Conservation (phyloP, 2,888 invertebrate genomes). For the Acheta domesticus region DNA sequence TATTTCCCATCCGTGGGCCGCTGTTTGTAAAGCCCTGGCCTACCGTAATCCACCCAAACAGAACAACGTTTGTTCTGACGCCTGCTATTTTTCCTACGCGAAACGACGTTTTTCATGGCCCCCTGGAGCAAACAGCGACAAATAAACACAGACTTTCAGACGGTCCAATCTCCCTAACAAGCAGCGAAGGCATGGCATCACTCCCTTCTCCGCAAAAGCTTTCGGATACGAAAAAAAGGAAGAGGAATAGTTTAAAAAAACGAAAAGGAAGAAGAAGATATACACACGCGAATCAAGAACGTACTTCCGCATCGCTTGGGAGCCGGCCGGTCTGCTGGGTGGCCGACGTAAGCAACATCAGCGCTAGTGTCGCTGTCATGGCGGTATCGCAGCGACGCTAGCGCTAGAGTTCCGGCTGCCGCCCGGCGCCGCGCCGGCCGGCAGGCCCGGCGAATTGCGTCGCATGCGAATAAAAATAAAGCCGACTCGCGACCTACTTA, state of each 20-base stretch:
- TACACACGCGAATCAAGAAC: too few relatives aligned
- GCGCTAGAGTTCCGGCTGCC: background rate
- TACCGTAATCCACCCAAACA: too few relatives aligned
- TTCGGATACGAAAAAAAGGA: background rate
- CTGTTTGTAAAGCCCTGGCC: too few relatives aligned
- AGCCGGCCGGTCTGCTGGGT: background rate
- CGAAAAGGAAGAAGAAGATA: background rate
- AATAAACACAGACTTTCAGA: background rate
- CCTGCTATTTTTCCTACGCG: too few relatives aligned
- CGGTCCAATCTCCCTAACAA: background rate
- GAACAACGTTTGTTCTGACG: too few relatives aligned
- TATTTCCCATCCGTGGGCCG: too few relatives aligned
- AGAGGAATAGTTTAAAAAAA: background rate
- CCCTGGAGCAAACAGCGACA: background rate
- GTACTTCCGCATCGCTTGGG: background rate
- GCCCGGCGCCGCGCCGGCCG: background rate
- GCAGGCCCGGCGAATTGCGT: background rate
- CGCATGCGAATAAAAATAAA: background rate
- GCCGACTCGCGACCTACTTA: background rate
- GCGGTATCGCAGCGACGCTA: background rate
- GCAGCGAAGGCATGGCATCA: background rate
- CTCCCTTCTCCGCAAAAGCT: background rate
- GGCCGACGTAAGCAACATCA: background rate
- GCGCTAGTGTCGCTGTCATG: background rate
- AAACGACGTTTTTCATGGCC: too few relatives aligned